Conservation (phyloP, 1,140 invertebrate species). For the Macrobrachium nipponense region DNA sequence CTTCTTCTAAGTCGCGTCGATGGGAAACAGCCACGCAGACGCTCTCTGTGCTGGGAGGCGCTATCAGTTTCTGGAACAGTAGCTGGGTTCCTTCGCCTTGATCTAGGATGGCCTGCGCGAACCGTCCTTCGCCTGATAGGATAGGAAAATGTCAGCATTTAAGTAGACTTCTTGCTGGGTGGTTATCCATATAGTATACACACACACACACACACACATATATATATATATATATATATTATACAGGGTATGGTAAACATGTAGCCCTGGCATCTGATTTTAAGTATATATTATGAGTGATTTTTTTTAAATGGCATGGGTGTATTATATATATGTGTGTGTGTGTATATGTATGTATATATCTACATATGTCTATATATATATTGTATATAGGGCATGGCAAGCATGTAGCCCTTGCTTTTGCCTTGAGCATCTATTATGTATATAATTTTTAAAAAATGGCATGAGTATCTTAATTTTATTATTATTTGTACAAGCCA, state of each 20-base stretch:
- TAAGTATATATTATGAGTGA: not conserved
- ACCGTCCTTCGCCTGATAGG: slow-evolving; percentile 34
- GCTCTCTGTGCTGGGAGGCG: slow-evolving; percentile 5
- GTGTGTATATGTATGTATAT: too few relatives aligned
- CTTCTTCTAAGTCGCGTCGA: slow-evolving; percentile 1
- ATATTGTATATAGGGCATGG: too few relatives aligned
- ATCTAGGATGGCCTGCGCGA: slow-evolving; percentile 4
- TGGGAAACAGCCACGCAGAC: slow-evolving; percentile 43
- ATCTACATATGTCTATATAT: too few relatives aligned
- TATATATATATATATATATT: too few relatives aligned
- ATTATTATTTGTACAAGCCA: too few relatives aligned
- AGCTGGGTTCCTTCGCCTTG: slow-evolving; percentile 43
- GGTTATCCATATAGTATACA: too few relatives aligned
- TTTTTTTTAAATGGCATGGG: not conserved
- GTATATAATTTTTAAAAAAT: too few relatives aligned
- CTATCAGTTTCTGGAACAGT: slow-evolving; percentile 30
- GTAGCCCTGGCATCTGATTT: not conserved
- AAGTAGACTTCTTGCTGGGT: not conserved
- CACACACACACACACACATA: too few relatives aligned
- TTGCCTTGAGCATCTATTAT: too few relatives aligned
- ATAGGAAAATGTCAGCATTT: not conserved
- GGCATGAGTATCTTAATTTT: too few relatives aligned
- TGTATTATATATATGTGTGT: not conserved
- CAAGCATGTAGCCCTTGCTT: too few relatives aligned
- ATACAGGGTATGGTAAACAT: too few relatives aligned